Percentiles rank a stretch among this genome's conserved stretches.
Evolutionary conservation across 2,888 invertebrate species (phyloP).

Genomic region (Lagria hirta): DNA sequence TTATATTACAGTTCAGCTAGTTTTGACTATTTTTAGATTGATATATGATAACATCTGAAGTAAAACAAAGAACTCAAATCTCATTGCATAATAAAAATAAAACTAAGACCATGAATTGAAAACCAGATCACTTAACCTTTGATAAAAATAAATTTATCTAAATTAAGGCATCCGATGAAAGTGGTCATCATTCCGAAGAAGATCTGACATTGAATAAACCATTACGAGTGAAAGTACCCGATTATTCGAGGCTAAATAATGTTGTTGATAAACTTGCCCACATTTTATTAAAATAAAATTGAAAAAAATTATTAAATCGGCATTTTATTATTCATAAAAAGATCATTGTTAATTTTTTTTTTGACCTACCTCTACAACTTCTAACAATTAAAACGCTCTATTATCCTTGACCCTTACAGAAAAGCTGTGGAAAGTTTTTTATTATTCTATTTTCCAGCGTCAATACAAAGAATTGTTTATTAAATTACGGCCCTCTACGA

Average conservation of each 20-base stretch:
- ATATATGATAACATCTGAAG: no score
- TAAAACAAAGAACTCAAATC: no score
- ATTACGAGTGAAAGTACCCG: constrained; percentile 14
- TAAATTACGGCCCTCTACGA: constrained; percentile 1
- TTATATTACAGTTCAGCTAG: no score
- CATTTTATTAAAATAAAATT: constrained; percentile 3
- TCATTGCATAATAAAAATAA: no score
- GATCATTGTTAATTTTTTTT: constrained; percentile 5
- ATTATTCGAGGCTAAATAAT: constrained; percentile 2
- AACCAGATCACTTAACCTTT: constrained; percentile 12
- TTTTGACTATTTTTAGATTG: not conserved
- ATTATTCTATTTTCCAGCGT: no score
- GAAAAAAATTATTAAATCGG: constrained; percentile 3
- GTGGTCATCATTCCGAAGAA: constrained; percentile 6
- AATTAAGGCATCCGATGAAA: not conserved
- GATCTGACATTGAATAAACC: constrained; percentile 14
- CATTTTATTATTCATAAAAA: constrained; percentile 1
- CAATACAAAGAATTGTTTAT: no score
- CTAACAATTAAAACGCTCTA: no score
- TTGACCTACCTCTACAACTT: not conserved
- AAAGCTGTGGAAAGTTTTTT: constrained; percentile 3
- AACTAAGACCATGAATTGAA: not conserved
- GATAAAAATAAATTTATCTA: no score
- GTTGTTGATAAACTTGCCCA: not conserved
- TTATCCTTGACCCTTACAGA: constrained; percentile 7